These are phyloP conservation scores for Leptinotarsa lineolata DNA, from an alignment of 1,140 invertebrate species.

Conservation along the genomic window DNA sequence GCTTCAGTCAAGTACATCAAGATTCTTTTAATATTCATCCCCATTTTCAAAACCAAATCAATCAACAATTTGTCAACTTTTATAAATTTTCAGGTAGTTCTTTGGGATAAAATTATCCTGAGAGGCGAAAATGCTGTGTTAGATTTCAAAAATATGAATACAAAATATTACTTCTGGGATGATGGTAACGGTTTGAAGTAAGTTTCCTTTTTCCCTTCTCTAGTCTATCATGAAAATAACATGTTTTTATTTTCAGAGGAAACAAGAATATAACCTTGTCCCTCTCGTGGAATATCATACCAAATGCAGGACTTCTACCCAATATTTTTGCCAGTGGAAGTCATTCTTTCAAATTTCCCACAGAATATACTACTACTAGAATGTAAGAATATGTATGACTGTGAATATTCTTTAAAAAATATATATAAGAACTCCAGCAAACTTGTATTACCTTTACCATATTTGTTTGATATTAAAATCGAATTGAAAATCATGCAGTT, in stretches of 20 bases:
- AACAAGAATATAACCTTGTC: slow-evolving; percentile 92
- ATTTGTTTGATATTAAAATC: too few relatives aligned
- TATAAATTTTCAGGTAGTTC: slow-evolving; percentile 73
- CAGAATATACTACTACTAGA: slow-evolving; percentile 80
- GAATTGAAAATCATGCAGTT: too few relatives aligned
- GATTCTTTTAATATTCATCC: too few relatives aligned
- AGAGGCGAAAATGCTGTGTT: slow-evolving; percentile 90
- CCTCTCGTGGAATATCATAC: slow-evolving; percentile 98
- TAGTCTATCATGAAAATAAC: slow-evolving; percentile 3
- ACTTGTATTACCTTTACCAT: too few relatives aligned
- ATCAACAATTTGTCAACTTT: too few relatives aligned
- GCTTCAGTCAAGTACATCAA: too few relatives aligned
- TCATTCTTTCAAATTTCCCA: slow-evolving; percentile 88
- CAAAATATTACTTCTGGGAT: slow-evolving; percentile 99
- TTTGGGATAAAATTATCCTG: slow-evolving; percentile 99
- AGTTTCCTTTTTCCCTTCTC: slow-evolving; percentile 48
- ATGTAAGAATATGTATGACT: slow-evolving; percentile 61
- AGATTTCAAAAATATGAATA: slow-evolving; percentile 92
- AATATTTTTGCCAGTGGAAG: slow-evolving; percentile 80
- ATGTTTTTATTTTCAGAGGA: slow-evolving; percentile 67
- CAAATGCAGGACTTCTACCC: slow-evolving; percentile 93
- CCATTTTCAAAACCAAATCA: too few relatives aligned
- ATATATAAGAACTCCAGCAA: too few relatives aligned
- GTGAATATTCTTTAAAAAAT: slow-evolving; percentile 24
- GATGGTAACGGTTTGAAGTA: slow-evolving; percentile 96